Percentiles rank a stretch among this genome's conserved stretches.
These are phyloP conservation scores for Pteruthius melanotis DNA, from an alignment of 2,113 vertebrate species.

Conservation along the genomic window DNA sequence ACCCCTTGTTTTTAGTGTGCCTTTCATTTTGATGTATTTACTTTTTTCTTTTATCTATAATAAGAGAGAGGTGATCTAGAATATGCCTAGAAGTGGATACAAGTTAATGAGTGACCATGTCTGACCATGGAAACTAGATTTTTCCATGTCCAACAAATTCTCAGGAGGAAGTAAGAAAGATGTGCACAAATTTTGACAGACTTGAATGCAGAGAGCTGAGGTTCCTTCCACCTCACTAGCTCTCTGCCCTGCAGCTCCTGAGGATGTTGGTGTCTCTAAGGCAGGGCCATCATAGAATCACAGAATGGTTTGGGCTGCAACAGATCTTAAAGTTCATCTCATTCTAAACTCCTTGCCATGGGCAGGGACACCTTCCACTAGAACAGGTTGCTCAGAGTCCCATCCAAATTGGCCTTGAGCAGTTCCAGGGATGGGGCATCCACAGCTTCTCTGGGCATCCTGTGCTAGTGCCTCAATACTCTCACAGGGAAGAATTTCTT, in stretches of 20 bases:
- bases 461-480: not conserved
- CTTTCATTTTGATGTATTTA: not conserved
- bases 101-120: not conserved
- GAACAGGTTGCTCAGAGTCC: not conserved
- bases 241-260: not conserved
- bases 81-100: not conserved
- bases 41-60: not conserved
- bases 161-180: not conserved
- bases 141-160: not conserved
- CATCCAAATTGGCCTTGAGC: not conserved
- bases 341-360: not conserved
- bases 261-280: not conserved
- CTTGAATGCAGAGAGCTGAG: not conserved
- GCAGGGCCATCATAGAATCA: not conserved
- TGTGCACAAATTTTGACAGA: not conserved
- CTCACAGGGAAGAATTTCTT: not conserved
- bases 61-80: not conserved
- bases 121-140: not conserved
- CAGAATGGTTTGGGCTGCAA: not conserved
- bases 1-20: not conserved
- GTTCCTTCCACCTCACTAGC: not conserved
- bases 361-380: not conserved
- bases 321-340: not conserved
- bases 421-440: not conserved
- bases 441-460: not conserved